Evolutionary conservation across 2,113 vertebrate species (phyloP).

Genomic region (Meles meles): DNA sequence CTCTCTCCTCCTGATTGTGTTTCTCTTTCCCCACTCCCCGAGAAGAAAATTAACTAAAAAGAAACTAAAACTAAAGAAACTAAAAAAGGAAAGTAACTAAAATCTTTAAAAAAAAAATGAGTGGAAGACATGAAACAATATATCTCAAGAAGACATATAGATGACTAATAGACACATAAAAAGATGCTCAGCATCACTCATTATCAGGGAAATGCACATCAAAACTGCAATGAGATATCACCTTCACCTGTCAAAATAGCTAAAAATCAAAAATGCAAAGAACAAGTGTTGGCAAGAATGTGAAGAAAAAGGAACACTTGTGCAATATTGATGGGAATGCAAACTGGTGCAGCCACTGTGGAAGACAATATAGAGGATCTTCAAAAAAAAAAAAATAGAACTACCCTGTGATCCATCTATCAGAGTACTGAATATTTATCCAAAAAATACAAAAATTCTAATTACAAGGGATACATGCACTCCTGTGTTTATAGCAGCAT

Average conservation of each 20-base stretch:
- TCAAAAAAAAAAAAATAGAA: background rate
- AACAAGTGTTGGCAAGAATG: background rate
- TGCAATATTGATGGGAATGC: background rate
- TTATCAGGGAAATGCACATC: background rate
- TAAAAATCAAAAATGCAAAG: background rate
- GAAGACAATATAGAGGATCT: background rate
- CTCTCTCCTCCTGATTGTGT: background rate
- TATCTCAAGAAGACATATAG: background rate
- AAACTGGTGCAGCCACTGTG: background rate
- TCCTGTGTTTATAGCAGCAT: background rate
- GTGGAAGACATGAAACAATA: background rate
- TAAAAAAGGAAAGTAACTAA: no score
- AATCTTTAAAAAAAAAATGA: background rate
- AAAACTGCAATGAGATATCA: background rate
- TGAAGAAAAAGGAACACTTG: background rate
- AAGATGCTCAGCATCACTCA: background rate
- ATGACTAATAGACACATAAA: background rate
- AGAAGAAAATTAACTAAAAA: no score
- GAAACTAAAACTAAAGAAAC: no score
- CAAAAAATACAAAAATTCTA: background rate
- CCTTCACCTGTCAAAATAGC: background rate
- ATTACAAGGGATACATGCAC: background rate
- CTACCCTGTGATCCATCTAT: background rate
- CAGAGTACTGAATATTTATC: background rate
- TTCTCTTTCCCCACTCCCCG: background rate